phyloP scores from a whole-genome alignment of 2,113 vertebrate species.

The Sceloporus tristichus region DNA sequence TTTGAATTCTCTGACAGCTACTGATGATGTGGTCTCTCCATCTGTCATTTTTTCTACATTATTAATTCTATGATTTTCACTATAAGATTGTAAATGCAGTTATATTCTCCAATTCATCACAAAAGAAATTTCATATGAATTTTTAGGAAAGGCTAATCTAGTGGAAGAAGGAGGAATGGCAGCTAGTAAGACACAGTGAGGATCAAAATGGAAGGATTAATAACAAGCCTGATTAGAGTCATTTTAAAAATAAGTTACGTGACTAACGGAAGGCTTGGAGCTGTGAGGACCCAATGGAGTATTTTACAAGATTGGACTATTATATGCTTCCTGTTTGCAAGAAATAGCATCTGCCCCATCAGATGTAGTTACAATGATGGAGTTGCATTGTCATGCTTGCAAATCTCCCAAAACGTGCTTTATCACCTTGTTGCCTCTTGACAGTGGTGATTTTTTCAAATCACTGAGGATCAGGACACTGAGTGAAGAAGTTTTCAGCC shows the following conservation, averaged over 20 bases:
- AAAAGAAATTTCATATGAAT: not conserved
- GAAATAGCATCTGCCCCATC: too few species aligned
- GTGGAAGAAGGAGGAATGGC: not conserved
- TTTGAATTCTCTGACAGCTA: not conserved
- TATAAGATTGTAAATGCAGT: not conserved
- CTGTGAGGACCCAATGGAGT: not conserved
- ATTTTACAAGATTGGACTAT: too few species aligned
- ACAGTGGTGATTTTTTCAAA: too few species aligned
- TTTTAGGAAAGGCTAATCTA: not conserved
- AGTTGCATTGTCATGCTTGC: too few species aligned
- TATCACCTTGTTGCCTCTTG: too few species aligned
- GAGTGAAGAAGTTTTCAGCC: too few species aligned
- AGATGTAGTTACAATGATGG: too few species aligned
- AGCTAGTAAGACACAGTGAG: not conserved
- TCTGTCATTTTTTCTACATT: not conserved
- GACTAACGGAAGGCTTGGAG: not conserved
- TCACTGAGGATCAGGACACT: too few species aligned
- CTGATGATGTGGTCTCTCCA: not conserved
- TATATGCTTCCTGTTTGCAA: too few species aligned
- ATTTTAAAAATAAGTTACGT: not conserved
- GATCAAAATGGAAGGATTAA: not conserved
- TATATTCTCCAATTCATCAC: too few species aligned
- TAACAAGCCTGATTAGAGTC: not conserved
- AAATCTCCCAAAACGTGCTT: too few species aligned
- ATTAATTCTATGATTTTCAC: not conserved